Evolutionary conservation across 2,797 vertebrate species (phyloP).

Genomic region (Hypotaenidia philippensis): DNA sequence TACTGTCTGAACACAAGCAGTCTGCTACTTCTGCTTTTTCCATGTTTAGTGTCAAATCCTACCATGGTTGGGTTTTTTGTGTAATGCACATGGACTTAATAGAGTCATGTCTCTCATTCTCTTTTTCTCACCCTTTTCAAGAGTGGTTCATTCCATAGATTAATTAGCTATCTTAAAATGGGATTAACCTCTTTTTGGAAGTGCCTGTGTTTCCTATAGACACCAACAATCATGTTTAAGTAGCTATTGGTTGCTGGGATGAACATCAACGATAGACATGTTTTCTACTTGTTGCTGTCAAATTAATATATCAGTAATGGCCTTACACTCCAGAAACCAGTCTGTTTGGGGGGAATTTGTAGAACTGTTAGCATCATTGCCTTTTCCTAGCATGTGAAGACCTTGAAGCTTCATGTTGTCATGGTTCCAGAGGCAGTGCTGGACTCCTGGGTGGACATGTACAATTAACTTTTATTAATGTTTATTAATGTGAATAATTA

Average conservation of each 20-base stretch:
- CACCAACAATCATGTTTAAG: background rate
- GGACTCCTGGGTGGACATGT: background rate
- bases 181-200: background rate
- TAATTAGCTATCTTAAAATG: background rate
- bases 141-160: background rate
- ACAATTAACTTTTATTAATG: background rate
- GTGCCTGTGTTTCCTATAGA: background rate
- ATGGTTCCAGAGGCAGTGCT: background rate
- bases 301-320: background rate
- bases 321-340: background rate
- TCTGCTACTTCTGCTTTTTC: background rate
- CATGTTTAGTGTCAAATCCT: background rate
- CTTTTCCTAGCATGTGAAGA: background rate
- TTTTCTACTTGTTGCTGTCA: background rate
- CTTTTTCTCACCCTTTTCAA: background rate
- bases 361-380: background rate
- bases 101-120: background rate
- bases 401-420: background rate
- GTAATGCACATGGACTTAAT: background rate
- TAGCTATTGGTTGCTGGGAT: background rate
- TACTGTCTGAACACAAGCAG: background rate
- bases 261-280: background rate
- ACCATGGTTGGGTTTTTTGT: background rate
- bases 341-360: background rate
- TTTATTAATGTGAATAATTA: background rate